phyloP scores from a whole-genome alignment of 2,113 vertebrate genomes.

The Lamprotornis superbus region DNA sequence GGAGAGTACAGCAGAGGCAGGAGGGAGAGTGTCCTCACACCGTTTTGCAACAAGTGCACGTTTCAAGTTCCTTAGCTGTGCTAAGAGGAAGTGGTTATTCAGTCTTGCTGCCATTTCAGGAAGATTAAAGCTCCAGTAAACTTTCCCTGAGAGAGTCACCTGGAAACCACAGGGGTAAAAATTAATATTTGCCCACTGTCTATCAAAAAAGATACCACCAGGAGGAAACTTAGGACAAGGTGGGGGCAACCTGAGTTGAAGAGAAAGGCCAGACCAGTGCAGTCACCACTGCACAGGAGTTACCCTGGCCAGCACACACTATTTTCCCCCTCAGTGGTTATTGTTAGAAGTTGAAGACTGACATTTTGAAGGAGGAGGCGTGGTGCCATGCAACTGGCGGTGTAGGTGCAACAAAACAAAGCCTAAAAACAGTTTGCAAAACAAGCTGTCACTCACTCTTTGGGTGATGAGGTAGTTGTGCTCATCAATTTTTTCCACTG shows the following conservation, averaged over 20 bases:
- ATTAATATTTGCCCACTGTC: neutral
- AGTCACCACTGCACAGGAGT: neutral
- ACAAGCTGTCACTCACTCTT: neutral
- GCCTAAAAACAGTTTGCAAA: neutral
- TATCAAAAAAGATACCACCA: neutral
- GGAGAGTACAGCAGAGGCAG: neutral
- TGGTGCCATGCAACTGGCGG: fast-evolving
- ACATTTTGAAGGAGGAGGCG: conserved; percentile 7
- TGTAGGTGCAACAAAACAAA: conserved; percentile 37
- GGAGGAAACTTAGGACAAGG: neutral
- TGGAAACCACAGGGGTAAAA: conserved; percentile 45
- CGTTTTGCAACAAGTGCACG: conserved; percentile 3
- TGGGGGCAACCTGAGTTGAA: neutral
- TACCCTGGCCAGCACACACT: neutral
- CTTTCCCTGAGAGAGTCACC: conserved; percentile 59
- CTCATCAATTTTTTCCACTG: conserved; percentile 36
- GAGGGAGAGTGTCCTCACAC: neutral
- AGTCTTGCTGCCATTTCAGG: conserved; percentile 37
- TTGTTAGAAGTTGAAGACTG: neutral
- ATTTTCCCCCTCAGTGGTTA: neutral
- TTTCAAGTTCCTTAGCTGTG: conserved; percentile 40
- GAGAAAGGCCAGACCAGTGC: neutral
- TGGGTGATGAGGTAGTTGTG: neutral
- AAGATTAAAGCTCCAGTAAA: conserved; percentile 49
- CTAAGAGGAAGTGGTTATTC: conserved; percentile 49